Evolutionary conservation across 2,113 vertebrate genomes (phyloP).

Genomic region (Saimiri boliviensis): DNA sequence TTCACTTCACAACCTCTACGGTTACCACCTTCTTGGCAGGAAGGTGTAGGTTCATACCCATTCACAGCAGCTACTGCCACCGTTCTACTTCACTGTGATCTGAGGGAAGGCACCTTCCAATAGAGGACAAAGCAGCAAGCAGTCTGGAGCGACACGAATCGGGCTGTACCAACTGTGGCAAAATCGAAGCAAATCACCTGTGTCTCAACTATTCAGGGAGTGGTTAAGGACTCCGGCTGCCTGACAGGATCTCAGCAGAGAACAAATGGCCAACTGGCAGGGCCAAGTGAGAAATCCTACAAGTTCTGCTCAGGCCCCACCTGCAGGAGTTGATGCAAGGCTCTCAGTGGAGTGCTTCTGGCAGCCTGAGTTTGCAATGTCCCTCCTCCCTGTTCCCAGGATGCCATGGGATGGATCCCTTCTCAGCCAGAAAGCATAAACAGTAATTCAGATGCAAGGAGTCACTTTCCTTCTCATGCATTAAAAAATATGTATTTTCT

Average conservation of each 20-base stretch:
- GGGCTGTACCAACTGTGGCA: neutral
- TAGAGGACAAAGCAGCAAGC: neutral
- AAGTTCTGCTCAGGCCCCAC: neutral
- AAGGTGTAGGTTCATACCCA: neutral
- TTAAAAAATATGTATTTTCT: conserved; percentile 36
- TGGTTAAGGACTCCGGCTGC: neutral
- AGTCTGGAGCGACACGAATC: neutral
- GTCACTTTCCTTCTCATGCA: neutral
- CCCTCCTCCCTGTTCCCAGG: neutral
- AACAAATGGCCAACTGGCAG: neutral
- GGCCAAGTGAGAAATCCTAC: neutral
- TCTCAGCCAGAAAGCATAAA: neutral
- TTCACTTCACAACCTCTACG: neutral
- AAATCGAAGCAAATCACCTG: neutral
- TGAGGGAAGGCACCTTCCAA: neutral
- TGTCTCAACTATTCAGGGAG: accelerated
- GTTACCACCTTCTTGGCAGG: neutral
- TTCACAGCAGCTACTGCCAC: neutral
- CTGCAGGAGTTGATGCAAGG: accelerated
- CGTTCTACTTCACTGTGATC: neutral
- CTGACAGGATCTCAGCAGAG: neutral
- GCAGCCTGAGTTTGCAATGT: neutral
- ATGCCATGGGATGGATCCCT: neutral
- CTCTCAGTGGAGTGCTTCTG: neutral
- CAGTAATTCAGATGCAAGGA: neutral